phyloP scores from a whole-genome alignment of 2,797 vertebrate species.

The Falco novaeseelandiae region DNA sequence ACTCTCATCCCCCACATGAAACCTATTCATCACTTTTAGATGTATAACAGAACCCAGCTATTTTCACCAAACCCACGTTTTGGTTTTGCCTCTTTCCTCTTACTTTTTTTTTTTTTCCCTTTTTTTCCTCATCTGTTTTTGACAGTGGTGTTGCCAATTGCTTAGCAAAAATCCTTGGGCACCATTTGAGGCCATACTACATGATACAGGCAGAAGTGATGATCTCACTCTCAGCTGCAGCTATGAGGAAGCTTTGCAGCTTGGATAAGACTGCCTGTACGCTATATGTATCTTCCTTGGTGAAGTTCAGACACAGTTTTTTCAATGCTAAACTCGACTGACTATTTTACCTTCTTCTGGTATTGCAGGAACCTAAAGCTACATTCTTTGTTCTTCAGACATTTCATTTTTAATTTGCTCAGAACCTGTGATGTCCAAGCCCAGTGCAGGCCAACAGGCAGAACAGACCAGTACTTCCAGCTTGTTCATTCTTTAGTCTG shows the following conservation, averaged over 20 bases:
- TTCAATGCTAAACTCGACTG: background rate
- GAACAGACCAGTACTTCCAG: background rate
- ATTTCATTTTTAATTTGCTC: background rate
- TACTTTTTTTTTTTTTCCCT: background rate
- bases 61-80: background rate
- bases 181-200: background rate
- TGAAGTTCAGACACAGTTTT: background rate
- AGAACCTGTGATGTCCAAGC: background rate
- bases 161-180: background rate
- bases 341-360: background rate
- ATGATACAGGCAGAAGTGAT: background rate
- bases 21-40: background rate
- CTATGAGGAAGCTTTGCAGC: background rate
- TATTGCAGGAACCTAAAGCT: background rate
- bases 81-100: background rate
- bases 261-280: background rate
- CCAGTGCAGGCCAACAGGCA: background rate
- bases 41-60: background rate
- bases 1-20: background rate
- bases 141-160: background rate
- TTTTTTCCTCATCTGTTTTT: background rate
- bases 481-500: background rate
- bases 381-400: background rate
- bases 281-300: background rate
- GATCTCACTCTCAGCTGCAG: background rate